phyloP scores from a whole-genome alignment of 2,113 vertebrate genomes.

The Raja brachyura region DNA sequence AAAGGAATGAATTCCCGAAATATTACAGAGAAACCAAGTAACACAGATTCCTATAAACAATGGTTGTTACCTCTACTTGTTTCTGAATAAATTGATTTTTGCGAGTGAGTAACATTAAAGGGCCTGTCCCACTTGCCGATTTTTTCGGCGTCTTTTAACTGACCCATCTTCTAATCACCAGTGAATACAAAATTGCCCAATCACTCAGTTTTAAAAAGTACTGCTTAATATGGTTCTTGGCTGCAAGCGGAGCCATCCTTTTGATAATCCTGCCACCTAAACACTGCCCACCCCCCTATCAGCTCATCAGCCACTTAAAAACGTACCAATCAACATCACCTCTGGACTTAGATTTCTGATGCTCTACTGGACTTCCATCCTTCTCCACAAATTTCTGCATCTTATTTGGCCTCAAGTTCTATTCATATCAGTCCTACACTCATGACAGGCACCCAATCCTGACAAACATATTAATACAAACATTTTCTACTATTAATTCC shows the following conservation, averaged over 20 bases:
- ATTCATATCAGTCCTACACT: neutral
- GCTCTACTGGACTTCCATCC: neutral
- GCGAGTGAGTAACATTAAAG: too few species aligned
- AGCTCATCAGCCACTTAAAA: neutral
- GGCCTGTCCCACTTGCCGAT: too few species aligned
- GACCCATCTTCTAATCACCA: too few species aligned
- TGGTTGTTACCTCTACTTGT: neutral
- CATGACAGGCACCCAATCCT: neutral
- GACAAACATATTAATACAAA: neutral
- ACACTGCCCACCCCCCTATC: neutral
- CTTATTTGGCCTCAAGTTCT: neutral
- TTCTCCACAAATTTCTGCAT: neutral
- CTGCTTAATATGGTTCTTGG: too few species aligned
- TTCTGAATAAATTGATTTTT: too few species aligned
- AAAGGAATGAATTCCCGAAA: neutral
- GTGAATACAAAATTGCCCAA: too few species aligned
- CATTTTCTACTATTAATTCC: neutral
- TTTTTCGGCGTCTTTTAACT: too few species aligned
- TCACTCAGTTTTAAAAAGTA: too few species aligned
- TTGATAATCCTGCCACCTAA: neutral
- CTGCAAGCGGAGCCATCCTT: too few species aligned
- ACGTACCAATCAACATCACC: neutral
- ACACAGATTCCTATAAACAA: neutral
- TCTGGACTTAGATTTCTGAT: neutral
- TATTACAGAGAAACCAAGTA: neutral